Evolutionary conservation across 2,113 vertebrate genomes (phyloP).

Genomic region (Cinclus cinclus): DNA sequence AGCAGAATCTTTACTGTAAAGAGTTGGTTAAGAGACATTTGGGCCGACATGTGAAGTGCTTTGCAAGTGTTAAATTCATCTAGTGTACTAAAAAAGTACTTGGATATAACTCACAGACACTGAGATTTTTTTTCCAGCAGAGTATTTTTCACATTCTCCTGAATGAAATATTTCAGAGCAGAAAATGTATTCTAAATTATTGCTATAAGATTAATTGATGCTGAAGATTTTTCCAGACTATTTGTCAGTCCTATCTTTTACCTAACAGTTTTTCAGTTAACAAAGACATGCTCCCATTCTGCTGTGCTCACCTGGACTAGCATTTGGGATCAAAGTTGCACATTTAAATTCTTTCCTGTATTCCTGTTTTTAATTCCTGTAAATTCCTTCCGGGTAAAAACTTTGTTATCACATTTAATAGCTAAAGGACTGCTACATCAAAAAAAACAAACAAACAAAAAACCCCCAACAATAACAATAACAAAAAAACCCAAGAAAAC

Average conservation of each 20-base stretch:
- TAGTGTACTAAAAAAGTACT: neutral
- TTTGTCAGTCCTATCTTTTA: neutral
- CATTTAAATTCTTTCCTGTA: neutral
- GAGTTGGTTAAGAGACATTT: neutral
- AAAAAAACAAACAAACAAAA: neutral
- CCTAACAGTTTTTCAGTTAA: neutral
- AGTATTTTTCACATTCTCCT: neutral
- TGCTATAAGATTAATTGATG: neutral
- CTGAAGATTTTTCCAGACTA: neutral
- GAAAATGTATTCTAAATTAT: neutral
- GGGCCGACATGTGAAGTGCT: neutral
- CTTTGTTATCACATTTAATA: neutral
- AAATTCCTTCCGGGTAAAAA: neutral
- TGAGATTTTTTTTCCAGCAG: neutral
- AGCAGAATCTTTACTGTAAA: neutral
- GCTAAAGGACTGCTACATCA: neutral
- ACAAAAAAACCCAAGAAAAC: too few species aligned
- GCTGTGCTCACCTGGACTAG: neutral
- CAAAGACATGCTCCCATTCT: neutral
- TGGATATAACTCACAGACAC: neutral
- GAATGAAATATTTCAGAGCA: neutral
- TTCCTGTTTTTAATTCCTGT: neutral
- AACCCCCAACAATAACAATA: too few species aligned
- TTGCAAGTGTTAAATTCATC: neutral
- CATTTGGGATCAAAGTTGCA: neutral